Evolutionary conservation across 2,888 invertebrate genomes (phyloP), one percentile per base, ranked within the genome.

Genomic region (Patella ulyssiponensis): DNA sequence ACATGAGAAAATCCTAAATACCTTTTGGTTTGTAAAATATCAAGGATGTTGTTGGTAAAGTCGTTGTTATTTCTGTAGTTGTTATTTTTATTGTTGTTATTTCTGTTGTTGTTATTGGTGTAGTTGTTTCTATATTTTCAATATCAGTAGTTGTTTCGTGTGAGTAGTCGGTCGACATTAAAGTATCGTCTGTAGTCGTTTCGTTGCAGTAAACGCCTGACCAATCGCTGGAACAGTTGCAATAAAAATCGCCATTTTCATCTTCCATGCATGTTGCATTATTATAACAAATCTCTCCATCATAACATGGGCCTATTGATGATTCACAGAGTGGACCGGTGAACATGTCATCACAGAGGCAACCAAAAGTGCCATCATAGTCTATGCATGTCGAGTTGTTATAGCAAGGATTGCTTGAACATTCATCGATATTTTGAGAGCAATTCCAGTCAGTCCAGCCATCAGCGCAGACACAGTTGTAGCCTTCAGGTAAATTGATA

Each of bases 321-420:
- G 64, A 12, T 5, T 74, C 70, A 70, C 81, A 83, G 20, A 73
- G 33, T 4, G 64, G 70, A 0, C 81, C 81, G 2, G 74, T 76
- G 78, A 77, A 80, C 0, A 78, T 79, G n/a, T n/a, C 17, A 3
- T 56, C 20, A 23, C 83, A 83, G 15, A 69, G 9, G 64, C 83
- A 83, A n/a, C n/a, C 44, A 77, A 77, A 81, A 58, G 52, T 53
- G 15, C 73, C 77, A 33, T 56, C 15, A 15, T 69, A 20, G 69
- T 83, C 79, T 14, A 69, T 20, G 69, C 82, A 83, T 11, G 70
- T 75, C 20, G 73, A 79, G 15, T 73, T 76, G 72, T 82, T 81
- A 52, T 56, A 53, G 56, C 81, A 83, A 15, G 79, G 74, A 11
- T 58, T 27, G 14, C 20, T 33, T 20, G 70, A 17, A 70, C 83